Base-by-base conservation (phyloP, 1,140 invertebrate genomes). In the Drosophila orosa region DNA sequence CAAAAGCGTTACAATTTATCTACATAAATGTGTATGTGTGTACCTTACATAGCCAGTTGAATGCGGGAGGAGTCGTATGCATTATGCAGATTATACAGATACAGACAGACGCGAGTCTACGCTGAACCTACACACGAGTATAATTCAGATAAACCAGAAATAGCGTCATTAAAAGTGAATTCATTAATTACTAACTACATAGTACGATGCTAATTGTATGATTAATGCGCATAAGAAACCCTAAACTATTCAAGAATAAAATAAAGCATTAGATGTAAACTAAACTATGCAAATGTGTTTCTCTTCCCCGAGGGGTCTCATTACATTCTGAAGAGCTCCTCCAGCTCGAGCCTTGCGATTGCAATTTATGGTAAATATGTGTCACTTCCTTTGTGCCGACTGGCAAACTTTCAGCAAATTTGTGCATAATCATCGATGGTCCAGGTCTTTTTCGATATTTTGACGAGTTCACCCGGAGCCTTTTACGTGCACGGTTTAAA, bases 221-320 rank as follows among this genome's bases (percentile, higher is more conserved):
- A 78, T 74, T 77, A 85, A 69, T 69, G 68, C 69, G 79, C 63
- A 79, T 83, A 84, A 89, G 73, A 89, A 75, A 62, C 60, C 80
- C 62, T 72, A 76, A 87, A 87, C 69, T 80, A 89, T 80, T 84
- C 80, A 59, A 78, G 74, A 79, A 87, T 63, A 77, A 87, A 85
- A 89, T 89, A 84, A 89, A 89, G 84, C 74, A 89, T 89, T 89
- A 89, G 84, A 84, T 84, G 84, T 84, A 84, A 86, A 74, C 67
- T 63, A 71, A 85, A 74, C 42, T 24, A 12, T 22, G 29, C 17
- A 5, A 12, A 25, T 24, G 37, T 3, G 12, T 73, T 82, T 82
- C 37, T 56, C 44, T 63, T 45, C 1, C 22, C 9, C n/a, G 29
- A 58, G 31, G 55, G 59, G 17, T 52, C 68, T 62, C 35, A 15